phyloP scores from a whole-genome alignment of 2,888 invertebrate genomes.

The Cephus pygmeus region DNA sequence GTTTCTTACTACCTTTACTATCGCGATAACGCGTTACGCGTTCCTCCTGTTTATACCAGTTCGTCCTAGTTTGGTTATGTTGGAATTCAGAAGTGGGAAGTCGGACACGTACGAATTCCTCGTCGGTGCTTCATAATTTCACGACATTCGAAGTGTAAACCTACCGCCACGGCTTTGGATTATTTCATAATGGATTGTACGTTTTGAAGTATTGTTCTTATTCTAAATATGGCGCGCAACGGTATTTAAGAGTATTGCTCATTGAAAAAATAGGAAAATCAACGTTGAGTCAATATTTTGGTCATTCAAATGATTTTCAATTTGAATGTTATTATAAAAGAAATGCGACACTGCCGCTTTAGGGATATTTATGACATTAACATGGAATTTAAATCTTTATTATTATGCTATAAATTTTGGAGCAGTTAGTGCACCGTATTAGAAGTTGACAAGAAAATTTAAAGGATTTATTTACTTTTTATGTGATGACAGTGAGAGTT shows the following conservation, averaged over 20 bases:
- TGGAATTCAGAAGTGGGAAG: conserved; percentile 24
- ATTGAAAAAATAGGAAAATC: background rate
- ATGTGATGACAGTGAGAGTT: conserved; percentile 19
- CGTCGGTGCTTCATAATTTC: conserved; percentile 13
- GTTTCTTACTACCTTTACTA: background rate
- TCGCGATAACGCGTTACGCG: background rate
- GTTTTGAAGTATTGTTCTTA: conserved; percentile 30
- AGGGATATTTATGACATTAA: background rate
- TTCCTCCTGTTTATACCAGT: conserved; percentile 35
- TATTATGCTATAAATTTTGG: background rate
- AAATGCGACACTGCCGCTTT: conserved; percentile 53
- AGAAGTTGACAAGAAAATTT: conserved; percentile 1
- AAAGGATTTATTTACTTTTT: conserved; percentile 31
- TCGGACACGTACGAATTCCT: conserved; percentile 22
- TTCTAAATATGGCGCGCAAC: background rate
- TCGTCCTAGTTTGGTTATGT: conserved; percentile 57
- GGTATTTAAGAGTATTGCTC: background rate
- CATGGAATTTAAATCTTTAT: background rate
- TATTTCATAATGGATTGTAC: conserved; percentile 55
- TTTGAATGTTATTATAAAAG: conserved; percentile 62
- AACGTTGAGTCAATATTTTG: conserved; percentile 3
- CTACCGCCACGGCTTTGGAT: conserved; percentile 10
- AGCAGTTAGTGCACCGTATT: background rate
- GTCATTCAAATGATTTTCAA: conserved; percentile 45
- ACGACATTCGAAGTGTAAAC: background rate